Evolutionary conservation across 2,888 invertebrate genomes (phyloP).

Genomic region (Cephus spinipes): DNA sequence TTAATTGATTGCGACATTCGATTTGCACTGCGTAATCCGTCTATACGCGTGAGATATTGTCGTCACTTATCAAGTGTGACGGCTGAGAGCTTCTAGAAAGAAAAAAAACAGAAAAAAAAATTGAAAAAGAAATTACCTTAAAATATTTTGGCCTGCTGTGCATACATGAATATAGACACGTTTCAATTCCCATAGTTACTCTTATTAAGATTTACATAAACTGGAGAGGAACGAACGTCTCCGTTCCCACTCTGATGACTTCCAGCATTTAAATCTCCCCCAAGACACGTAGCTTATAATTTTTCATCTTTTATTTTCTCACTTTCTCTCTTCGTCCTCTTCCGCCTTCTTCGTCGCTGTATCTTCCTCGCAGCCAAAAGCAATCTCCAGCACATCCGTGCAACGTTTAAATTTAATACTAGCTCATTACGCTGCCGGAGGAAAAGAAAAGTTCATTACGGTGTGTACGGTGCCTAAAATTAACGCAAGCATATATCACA

Average conservation of each 20-base stretch:
- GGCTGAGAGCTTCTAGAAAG: no score
- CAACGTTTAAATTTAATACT: constrained; percentile 35
- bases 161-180: neutral
- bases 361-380: neutral
- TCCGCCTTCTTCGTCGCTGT: neutral
- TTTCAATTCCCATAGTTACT: neutral
- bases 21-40: constrained; percentile 37
- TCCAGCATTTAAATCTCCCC: neutral
- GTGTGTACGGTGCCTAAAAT: neutral
- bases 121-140: no score
- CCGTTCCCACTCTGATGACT: neutral
- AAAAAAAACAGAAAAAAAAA: no score
- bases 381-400: neutral
- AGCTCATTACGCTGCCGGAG: constrained; percentile 31
- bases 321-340: neutral
- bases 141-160: neutral
- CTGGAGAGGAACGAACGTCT: neutral
- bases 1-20: constrained; percentile 48
- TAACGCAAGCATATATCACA: neutral
- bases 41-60: neutral
- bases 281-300: neutral
- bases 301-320: neutral
- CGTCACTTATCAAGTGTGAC: neutral
- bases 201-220: neutral
- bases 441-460: constrained; percentile 10